phyloP scores from a whole-genome alignment of 2,888 invertebrate genomes.

The Neelides folsomi region DNA sequence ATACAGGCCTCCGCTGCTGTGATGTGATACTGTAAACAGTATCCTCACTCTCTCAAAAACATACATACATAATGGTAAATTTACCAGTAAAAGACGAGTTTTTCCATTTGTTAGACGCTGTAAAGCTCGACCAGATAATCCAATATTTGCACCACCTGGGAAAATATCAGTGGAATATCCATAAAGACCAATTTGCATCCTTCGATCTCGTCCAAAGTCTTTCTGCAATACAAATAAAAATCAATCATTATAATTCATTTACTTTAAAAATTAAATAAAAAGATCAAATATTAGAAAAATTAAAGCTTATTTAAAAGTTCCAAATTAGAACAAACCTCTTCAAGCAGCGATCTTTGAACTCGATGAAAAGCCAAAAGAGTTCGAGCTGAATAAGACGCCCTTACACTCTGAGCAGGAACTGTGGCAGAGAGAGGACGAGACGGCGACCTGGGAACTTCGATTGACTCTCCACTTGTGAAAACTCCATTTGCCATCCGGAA shows the following conservation, averaged over 20 bases:
- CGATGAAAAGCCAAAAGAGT: constrained; percentile 22
- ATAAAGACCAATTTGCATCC: constrained; percentile 20
- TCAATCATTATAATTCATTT: not conserved
- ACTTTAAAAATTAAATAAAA: not conserved
- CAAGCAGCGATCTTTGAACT: constrained; percentile 27
- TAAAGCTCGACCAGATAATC: constrained; percentile 2
- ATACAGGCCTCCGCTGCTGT: no score
- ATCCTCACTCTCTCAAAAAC: no score
- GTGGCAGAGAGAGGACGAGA: constrained; percentile 9
- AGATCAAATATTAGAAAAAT: not conserved
- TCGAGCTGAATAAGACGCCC: constrained; percentile 25
- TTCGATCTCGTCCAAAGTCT: constrained; percentile 20
- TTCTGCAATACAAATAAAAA: constrained; percentile 15
- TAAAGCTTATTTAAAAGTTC: not conserved
- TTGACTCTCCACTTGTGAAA: constrained; percentile 51
- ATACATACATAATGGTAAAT: no score
- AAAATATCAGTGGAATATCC: constrained; percentile 14
- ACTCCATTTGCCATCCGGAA: constrained; percentile 79
- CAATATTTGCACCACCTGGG: not conserved
- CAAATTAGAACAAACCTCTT: constrained; percentile 19
- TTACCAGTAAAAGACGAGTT: no score
- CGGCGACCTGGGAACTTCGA: constrained; percentile 4
- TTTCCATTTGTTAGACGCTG: constrained; percentile 13
- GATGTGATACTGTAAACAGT: no score
- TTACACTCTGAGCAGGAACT: constrained; percentile 6